These are phyloP conservation scores for Mythimna pallens DNA, from an alignment of 2,888 invertebrate genomes.

Conservation along the genomic window DNA sequence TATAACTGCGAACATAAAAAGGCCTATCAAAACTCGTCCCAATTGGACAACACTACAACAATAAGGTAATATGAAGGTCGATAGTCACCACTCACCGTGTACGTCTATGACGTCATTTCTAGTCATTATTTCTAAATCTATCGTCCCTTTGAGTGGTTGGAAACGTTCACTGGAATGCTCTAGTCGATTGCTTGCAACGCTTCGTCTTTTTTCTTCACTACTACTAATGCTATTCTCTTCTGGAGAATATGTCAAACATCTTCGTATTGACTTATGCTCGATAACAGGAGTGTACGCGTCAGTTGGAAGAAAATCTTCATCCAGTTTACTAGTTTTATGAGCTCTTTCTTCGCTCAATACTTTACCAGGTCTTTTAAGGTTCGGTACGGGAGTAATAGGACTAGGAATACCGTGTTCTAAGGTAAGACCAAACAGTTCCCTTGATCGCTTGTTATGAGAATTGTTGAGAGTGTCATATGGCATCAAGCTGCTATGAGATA, in stretches of 20 bases:
- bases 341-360: conserved; percentile 85
- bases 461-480: conserved; percentile 71
- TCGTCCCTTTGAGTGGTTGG: conserved; percentile 88
- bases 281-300: conserved; percentile 86
- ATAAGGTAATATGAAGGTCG: conserved; percentile 66
- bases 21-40: conserved; percentile 32
- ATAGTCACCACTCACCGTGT: conserved; percentile 92
- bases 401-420: conserved; percentile 89
- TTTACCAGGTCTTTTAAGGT: conserved; percentile 83
- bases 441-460: conserved; percentile 76
- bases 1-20: conserved; percentile 91
- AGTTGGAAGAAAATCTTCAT: conserved; percentile 83
- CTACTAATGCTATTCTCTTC: conserved; percentile 88
- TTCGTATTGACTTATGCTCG: conserved; percentile 87
- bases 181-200: conserved; percentile 86
- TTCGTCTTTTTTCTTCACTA: conserved; percentile 89
- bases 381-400: conserved; percentile 86
- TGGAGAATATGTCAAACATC: conserved; percentile 91
- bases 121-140: conserved; percentile 92
- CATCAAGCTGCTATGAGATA: conserved; percentile 86
- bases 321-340: conserved; percentile 88
- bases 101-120: conserved; percentile 92
- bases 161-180: conserved; percentile 82
- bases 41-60: conserved; percentile 30
- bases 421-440: conserved; percentile 85